phyloP scores from a whole-genome alignment of 2,113 vertebrate genomes.

The Manacus vitellinus region DNA sequence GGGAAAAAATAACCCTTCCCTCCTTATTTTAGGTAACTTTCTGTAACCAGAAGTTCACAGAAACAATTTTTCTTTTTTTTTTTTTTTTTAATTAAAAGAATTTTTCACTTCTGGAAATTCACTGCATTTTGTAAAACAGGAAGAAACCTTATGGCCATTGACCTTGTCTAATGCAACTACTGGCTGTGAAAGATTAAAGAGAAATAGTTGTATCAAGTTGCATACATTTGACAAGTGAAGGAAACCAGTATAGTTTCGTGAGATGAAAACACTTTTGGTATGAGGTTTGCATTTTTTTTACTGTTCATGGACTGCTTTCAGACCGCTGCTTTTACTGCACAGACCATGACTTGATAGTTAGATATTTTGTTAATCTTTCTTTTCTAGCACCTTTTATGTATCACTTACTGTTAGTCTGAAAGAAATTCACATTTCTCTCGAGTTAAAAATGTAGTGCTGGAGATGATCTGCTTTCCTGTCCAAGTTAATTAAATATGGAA shows the following conservation, averaged over 20 bases:
- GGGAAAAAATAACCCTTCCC: not conserved
- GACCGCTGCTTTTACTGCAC: not conserved
- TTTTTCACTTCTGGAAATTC: not conserved
- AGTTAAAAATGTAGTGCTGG: not conserved
- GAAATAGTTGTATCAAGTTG: slow-evolving; percentile 15
- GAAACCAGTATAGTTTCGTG: slow-evolving; percentile 28
- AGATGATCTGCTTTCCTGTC: not conserved
- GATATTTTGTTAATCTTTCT: not conserved
- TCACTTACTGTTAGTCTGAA: not conserved
- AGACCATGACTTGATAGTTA: not conserved
- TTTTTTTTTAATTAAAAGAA: not conserved
- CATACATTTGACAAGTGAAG: slow-evolving; percentile 40
- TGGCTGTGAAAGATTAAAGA: slow-evolving; percentile 34
- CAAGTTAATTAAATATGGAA: not conserved
- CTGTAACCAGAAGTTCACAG: not conserved
- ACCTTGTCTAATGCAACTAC: slow-evolving; percentile 18
- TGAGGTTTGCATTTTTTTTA: slow-evolving; percentile 15
- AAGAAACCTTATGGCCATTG: not conserved
- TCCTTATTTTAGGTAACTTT: not conserved
- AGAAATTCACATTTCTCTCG: not conserved
- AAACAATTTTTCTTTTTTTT: not conserved
- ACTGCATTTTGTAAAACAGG: not conserved
- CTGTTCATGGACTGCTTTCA: not conserved
- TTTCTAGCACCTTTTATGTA: not conserved
- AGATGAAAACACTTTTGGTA: slow-evolving; percentile 18